phyloP scores from a whole-genome alignment of 2,888 invertebrate species.

The Chymomyza amoena region DNA sequence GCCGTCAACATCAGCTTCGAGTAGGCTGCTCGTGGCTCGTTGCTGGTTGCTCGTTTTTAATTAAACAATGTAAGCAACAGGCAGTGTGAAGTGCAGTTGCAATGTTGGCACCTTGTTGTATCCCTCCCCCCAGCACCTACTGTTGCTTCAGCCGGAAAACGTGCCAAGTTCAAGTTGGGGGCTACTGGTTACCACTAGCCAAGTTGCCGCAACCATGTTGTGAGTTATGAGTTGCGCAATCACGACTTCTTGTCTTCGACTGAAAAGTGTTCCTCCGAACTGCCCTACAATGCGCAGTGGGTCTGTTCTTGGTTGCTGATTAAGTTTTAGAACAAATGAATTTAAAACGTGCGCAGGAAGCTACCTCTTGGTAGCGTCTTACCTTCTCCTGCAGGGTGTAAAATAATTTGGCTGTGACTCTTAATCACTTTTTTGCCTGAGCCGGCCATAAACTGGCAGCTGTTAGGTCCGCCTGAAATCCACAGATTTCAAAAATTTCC shows the following conservation, averaged over 20 bases:
- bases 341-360: slow-evolving; percentile 60
- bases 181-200: slow-evolving; percentile 9
- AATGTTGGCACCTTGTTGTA: slow-evolving; percentile 22
- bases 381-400: slow-evolving; percentile 44
- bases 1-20: slow-evolving; percentile 5
- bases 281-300: neutral
- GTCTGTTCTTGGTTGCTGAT: slow-evolving; percentile 46
- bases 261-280: neutral
- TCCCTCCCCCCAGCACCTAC: slow-evolving; percentile 28
- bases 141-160: neutral
- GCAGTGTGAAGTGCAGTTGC: slow-evolving; percentile 43
- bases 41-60: slow-evolving; percentile 67
- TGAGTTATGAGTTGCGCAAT: slow-evolving; percentile 78
- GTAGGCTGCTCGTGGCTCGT: slow-evolving; percentile 19
- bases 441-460: neutral
- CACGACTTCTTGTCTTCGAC: slow-evolving; percentile 77
- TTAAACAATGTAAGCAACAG: slow-evolving; percentile 75
- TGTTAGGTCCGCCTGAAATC: neutral
- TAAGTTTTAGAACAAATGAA: slow-evolving; percentile 74
- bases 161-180: slow-evolving; percentile 48
- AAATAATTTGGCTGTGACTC: slow-evolving; percentile 50
- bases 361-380: slow-evolving; percentile 13
- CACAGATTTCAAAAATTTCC: neutral
- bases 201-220: slow-evolving; percentile 36
- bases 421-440: slow-evolving; percentile 7